A percentile compares a stretch with the other conserved stretches of the same genome.
Conservation (phyloP, 2,888 invertebrate species). For the Drosophila conformis region DNA sequence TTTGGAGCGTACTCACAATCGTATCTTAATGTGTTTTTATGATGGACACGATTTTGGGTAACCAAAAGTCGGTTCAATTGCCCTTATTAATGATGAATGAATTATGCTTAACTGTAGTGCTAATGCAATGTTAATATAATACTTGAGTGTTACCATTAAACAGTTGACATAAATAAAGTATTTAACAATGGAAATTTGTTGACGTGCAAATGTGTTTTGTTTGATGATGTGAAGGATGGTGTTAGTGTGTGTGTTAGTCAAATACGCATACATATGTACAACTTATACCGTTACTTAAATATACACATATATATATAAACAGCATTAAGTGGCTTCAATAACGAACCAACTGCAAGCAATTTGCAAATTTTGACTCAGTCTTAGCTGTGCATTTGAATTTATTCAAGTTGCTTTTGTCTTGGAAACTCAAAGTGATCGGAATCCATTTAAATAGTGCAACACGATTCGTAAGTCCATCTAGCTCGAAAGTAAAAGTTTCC, state of each 20-base stretch:
- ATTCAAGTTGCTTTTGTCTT: constrained; percentile 10
- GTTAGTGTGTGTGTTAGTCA: neutral
- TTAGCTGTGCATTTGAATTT: constrained; percentile 52
- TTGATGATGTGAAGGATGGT: constrained; percentile 1
- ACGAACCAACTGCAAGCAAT: neutral
- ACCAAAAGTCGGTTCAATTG: neutral
- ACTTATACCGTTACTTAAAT: constrained; percentile 11
- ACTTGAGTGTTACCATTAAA: constrained; percentile 31
- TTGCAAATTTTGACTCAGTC: constrained; percentile 64
- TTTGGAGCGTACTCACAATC: constrained; percentile 19
- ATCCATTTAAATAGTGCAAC: constrained; percentile 37
- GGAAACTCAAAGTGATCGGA: constrained; percentile 2
- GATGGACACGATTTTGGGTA: neutral
- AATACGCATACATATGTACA: constrained; percentile 32
- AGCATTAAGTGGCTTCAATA: constrained; percentile 11
- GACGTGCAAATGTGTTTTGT: constrained; percentile 53
- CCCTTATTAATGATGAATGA: neutral
- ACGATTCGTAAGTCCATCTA: constrained; percentile 34
- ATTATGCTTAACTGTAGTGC: constrained; percentile 1
- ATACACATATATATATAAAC: constrained; percentile 2
- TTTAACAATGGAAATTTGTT: constrained; percentile 53
- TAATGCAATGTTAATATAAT: constrained; percentile 30
- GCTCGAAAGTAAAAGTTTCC: constrained; percentile 36
- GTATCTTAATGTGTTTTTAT: neutral
- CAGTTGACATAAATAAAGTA: constrained; percentile 29